These are phyloP conservation scores for Drosophila mojavensis DNA, from an alignment of 1,140 invertebrate genomes.

Conservation along the genomic window DNA sequence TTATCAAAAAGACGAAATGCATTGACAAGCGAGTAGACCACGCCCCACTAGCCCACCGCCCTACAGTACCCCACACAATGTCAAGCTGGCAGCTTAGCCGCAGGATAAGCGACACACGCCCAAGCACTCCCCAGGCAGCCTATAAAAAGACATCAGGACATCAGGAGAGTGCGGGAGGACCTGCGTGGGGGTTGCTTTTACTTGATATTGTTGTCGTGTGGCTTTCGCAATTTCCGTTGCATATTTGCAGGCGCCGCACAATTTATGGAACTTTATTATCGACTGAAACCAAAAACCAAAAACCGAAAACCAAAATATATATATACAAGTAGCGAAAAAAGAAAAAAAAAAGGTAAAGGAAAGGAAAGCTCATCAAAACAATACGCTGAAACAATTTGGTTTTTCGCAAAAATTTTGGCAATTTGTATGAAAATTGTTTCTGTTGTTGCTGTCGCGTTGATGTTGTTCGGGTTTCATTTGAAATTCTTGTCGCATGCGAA, in stretches of 20 bases:
- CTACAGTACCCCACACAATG: too few species aligned
- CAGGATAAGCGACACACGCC: slow-evolving; percentile 47
- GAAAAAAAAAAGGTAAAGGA: neutral
- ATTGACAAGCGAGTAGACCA: slow-evolving; percentile 70
- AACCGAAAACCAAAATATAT: neutral
- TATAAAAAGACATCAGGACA: slow-evolving; percentile 54
- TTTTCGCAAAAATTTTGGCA: slow-evolving; percentile 37
- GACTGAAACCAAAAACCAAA: slow-evolving; percentile 29
- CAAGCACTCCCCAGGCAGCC: slow-evolving; percentile 47
- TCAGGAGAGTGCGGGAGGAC: neutral
- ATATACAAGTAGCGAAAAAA: neutral
- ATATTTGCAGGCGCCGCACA: slow-evolving; percentile 77
- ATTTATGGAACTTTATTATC: slow-evolving; percentile 72
- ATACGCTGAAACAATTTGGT: slow-evolving; percentile 47
- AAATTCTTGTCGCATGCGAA: slow-evolving; percentile 75
- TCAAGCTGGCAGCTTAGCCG: neutral
- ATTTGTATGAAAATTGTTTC: slow-evolving; percentile 73
- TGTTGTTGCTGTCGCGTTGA: neutral
- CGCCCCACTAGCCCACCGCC: neutral
- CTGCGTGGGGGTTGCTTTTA: slow-evolving; percentile 16
- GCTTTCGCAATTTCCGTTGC: slow-evolving; percentile 78
- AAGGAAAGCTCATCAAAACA: slow-evolving; percentile 44
- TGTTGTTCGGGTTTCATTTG: slow-evolving; percentile 53
- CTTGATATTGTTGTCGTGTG: slow-evolving; percentile 64
- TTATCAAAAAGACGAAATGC: slow-evolving; percentile 78